Percentiles rank a stretch among this genome's conserved stretches.
These are phyloP conservation scores for Phodopus roborovskii DNA, from an alignment of 2,113 vertebrate genomes.

Conservation along the genomic window DNA sequence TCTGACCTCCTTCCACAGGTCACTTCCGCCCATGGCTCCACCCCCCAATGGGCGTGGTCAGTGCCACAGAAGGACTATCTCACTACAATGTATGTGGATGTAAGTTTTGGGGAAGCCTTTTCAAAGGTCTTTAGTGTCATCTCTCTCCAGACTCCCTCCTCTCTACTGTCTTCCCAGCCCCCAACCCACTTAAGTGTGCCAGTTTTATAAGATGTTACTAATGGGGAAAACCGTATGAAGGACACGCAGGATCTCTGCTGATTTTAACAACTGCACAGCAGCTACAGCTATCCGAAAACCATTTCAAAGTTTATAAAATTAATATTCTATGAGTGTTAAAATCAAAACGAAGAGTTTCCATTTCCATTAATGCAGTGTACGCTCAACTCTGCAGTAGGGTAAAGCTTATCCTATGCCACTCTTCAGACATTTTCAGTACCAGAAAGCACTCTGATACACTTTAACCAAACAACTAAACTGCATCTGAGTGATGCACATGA, in stretches of 20 bases:
- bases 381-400: not conserved
- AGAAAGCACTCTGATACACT: conserved; percentile 36
- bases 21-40: no score
- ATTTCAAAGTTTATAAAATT: not conserved
- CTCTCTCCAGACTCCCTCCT: not conserved
- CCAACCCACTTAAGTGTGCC: not conserved
- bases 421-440: not conserved
- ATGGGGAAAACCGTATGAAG: not conserved
- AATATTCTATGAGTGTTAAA: not conserved
- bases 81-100: not conserved
- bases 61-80: no score
- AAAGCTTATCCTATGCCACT: not conserved
- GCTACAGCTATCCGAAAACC: not conserved
- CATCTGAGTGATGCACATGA: conserved; percentile 1
- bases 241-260: not conserved
- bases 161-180: not conserved
- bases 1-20: no score
- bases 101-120: not conserved
- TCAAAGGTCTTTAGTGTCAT: not conserved
- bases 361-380: not conserved
- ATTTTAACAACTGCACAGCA: not conserved
- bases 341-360: not conserved
- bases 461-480: not conserved
- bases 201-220: not conserved
- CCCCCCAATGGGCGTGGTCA: no score